Percentiles rank a stretch among this genome's conserved stretches.
These are phyloP conservation scores for Acestrorhynchus altus DNA, from an alignment of 2,797 vertebrate genomes.

Conservation along the genomic window DNA sequence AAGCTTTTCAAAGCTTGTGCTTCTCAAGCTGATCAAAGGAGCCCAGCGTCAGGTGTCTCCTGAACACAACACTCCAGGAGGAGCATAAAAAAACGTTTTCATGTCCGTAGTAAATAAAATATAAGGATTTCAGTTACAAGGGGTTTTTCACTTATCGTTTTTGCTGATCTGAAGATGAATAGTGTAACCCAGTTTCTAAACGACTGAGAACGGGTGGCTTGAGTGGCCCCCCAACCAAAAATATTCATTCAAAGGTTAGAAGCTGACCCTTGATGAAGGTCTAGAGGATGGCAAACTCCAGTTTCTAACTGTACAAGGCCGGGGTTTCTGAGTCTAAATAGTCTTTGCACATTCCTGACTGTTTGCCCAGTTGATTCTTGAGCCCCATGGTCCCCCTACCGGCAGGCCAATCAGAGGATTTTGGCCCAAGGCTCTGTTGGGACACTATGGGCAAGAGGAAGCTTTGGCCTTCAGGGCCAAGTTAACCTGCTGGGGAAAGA, in stretches of 20 bases:
- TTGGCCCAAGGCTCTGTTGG: background rate
- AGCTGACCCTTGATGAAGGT: no score
- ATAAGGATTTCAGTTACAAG: background rate
- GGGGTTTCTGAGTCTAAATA: no score
- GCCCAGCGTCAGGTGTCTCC: slow-evolving; percentile 20
- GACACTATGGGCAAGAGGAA: background rate
- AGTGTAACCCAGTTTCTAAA: background rate
- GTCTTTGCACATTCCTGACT: background rate
- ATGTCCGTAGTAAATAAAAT: slow-evolving; percentile 9
- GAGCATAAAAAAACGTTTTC: slow-evolving; percentile 3
- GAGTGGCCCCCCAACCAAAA: no score
- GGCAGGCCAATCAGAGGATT: background rate
- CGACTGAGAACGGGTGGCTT: background rate
- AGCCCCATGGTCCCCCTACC: background rate
- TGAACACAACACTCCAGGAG: slow-evolving; percentile 5
- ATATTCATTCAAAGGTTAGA: no score
- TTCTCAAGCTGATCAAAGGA: slow-evolving; percentile 20
- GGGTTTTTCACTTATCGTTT: background rate
- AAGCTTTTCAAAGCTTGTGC: slow-evolving; percentile 9
- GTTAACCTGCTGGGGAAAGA: slow-evolving; percentile 13
- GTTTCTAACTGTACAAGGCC: background rate
- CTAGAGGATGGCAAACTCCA: no score
- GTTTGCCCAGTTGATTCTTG: background rate
- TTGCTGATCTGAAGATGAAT: background rate
- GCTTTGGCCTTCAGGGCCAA: background rate